Base-by-base conservation (phyloP, 2,797 vertebrate species). In the Momotus momota region DNA sequence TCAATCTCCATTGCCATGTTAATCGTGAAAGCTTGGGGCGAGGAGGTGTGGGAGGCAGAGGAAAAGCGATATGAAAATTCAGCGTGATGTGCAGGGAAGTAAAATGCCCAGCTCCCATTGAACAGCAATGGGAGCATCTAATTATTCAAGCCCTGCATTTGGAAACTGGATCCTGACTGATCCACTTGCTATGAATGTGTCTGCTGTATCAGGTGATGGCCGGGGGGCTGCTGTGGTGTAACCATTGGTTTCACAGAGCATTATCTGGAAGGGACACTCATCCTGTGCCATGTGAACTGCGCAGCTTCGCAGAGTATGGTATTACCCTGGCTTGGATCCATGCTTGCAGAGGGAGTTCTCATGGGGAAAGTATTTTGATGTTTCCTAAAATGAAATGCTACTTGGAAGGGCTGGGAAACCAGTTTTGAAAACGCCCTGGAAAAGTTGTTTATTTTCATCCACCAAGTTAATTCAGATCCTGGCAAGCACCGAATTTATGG, bases 311-410 rank as follows among this genome's bases (percentile, higher is more conserved):
- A 94, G 73, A 89, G 84, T 91, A 75, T 95, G 92, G 88, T 85
- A 90, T 80, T 92, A 66, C 73, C 64, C 77, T 81, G 95, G 35
- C 90, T 95, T 97, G 95, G 92, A 93, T 85, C 96, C 94, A 96
- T 92, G 90, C 93, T 94, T 92, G 95, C 95, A 96, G 95, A 95
- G 95, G 94, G 91, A 96, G 88, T 95, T 95, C 82, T 95, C 90
- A 71, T 58, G 54, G 61, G 58, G 86, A 93, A 96, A 89, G 58
- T 58, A 65, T 96, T 94, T 89, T 86, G 71, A 55, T 95, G 62
- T 88, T 96, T 86, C 86, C 90, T 81, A 51, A 90, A 94, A 93
- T 49, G 55, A 96, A 96, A 92, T 74, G 64, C 49, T 94, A 29
- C 48, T 72, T 87, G 75, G 55, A 27, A 73, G 80, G 40, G 6